These are phyloP conservation scores for Leptinotarsa peninsularis DNA, from an alignment of 2,888 invertebrate genomes.

Conservation along the genomic window DNA sequence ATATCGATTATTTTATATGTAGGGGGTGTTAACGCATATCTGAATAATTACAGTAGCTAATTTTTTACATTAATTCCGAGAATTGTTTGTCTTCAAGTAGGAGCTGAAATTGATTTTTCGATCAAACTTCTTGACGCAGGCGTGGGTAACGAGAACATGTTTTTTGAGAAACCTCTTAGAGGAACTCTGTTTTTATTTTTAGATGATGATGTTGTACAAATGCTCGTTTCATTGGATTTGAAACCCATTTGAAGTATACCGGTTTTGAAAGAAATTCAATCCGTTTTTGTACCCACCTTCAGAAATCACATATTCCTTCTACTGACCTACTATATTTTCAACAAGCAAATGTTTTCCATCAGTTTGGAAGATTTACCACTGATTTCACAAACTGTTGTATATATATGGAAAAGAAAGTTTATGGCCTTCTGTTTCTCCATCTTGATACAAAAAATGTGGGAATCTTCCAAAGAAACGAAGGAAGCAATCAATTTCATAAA, in stretches of 20 bases:
- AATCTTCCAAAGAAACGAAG: too few relatives aligned
- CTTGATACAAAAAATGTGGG: too few relatives aligned
- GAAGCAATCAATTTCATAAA: too few relatives aligned
- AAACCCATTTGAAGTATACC: background rate
- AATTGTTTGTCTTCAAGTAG: conserved; percentile 37
- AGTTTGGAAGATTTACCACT: too few relatives aligned
- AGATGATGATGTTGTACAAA: conserved; percentile 5
- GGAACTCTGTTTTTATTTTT: conserved; percentile 1
- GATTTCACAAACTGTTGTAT: too few relatives aligned
- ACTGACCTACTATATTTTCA: too few relatives aligned
- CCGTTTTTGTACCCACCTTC: too few relatives aligned
- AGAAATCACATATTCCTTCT: too few relatives aligned
- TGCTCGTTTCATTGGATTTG: background rate
- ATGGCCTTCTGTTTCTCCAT: too few relatives aligned
- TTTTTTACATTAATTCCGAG: conserved; percentile 10
- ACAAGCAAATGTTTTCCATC: too few relatives aligned
- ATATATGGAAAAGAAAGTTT: too few relatives aligned
- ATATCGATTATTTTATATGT: conserved; percentile 1
- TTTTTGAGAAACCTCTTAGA: conserved; percentile 21
- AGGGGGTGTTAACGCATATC: conserved; percentile 5
- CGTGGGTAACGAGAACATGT: conserved; percentile 17
- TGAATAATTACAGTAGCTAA: background rate
- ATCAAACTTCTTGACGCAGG: conserved; percentile 35
- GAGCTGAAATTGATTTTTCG: conserved; percentile 48
- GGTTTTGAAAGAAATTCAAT: too few relatives aligned